Evolutionary conservation across 2,113 vertebrate species (phyloP).

Genomic region (Cheilinus undulatus): DNA sequence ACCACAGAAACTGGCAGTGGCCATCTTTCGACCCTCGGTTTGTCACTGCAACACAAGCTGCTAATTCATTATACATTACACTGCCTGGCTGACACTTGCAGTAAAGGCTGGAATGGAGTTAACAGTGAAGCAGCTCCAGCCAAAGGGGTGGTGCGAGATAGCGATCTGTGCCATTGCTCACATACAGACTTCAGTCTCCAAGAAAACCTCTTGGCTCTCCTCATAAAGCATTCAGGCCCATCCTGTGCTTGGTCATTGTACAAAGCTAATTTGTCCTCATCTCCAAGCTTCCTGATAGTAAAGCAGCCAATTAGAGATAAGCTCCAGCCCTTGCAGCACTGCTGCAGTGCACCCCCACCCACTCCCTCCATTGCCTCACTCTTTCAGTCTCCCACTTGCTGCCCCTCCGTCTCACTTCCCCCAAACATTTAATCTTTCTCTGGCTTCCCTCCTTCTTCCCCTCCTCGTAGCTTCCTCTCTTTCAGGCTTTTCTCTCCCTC

Average conservation of each 20-base stretch:
- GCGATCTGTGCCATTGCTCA: conserved; percentile 48
- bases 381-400: conserved; percentile 46
- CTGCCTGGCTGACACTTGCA: conserved; percentile 54
- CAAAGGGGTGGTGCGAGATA: conserved; percentile 54
- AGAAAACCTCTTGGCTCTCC: conserved; percentile 59
- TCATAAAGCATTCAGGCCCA: conserved; percentile 50
- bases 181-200: conserved; percentile 50
- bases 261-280: conserved; percentile 81
- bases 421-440: conserved; percentile 55
- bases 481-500: conserved; percentile 41
- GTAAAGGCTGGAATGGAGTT: conserved; percentile 48
- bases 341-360: conserved; percentile 73
- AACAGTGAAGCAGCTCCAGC: conserved; percentile 51
- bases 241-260: conserved; percentile 75
- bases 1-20: conserved; percentile 48
- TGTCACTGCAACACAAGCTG: conserved; percentile 68
- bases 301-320: conserved; percentile 86
- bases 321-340: conserved; percentile 71
- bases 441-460: conserved; percentile 26
- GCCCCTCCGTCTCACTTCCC: conserved; percentile 51
- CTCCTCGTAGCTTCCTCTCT: conserved; percentile 21
- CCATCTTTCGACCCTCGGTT: conserved; percentile 53
- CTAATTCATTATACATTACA: conserved; percentile 72
- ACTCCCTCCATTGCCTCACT: conserved; percentile 50
- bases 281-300: conserved; percentile 81